Base-by-base conservation (phyloP, 2,113 vertebrate species). In the Heloderma charlesbogerti region DNA sequence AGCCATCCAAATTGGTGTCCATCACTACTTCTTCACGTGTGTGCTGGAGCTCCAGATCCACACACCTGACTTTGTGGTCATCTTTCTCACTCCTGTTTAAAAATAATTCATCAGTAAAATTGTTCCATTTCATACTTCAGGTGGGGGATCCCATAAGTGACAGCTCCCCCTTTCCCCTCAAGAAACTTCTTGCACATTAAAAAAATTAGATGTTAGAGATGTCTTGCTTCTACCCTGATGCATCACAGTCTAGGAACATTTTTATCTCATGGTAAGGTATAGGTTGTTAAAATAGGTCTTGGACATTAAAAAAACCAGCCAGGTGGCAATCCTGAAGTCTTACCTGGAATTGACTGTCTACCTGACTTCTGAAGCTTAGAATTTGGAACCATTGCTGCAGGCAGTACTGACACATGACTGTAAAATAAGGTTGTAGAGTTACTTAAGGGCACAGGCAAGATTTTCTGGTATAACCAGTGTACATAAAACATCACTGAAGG, bases 361-460 rank as follows among this genome's bases (percentile, higher is more conserved):
- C 82, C 54, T 66, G 57, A 84, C 29, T 77, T 54, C 31, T 77
- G 54, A 89, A 75, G 51, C 13, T 31, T 22, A 31, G 51, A 22
- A 34, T 69, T 71, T 81, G 66, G 37, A 89, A 82, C 48, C 3
- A 54, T 13, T 34, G 88, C 88, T 89, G 25, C 57, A 57, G n/a
- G 66, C 43, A 67, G n/a, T 81, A 51, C 66, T 43, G 72, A 48
- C 57, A 84, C 57, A 67, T 40, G 67, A 78, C 86, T 79, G 22
- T 85, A 66, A 66, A 77, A 34, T 48, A 85, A 78, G 74, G 74
- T 40, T 78, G 20, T 5, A 78, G 54, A 77, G 82, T 84, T 85
- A 78, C 34, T 75, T 66, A 66, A 90, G 82, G 88, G 69, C 72
- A 85, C 72, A 67, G 57, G 66, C 72, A 78, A 77, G 89, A 85